Evolutionary conservation across 2,888 invertebrate genomes (phyloP).

Genomic region (Brenthis daphne): DNA sequence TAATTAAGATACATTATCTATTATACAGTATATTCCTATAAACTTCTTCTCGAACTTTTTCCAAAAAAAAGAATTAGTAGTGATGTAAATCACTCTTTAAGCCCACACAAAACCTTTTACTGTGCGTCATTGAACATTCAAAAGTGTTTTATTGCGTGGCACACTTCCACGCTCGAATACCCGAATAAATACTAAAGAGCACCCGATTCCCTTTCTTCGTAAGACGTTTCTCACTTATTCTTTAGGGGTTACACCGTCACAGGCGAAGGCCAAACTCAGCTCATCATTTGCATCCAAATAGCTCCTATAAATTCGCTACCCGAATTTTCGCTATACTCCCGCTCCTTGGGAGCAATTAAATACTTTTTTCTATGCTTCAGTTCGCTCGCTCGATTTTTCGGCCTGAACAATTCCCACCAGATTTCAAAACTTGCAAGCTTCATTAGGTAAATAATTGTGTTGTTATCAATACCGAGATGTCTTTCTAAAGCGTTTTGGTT

Average conservation of each 20-base stretch:
- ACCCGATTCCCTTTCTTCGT: conserved; percentile 67
- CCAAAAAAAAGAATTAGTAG: not conserved
- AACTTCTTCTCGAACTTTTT: not conserved
- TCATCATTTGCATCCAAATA: conserved; percentile 82
- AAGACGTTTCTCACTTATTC: conserved; percentile 79
- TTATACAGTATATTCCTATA: not conserved
- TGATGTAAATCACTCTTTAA: conserved; percentile 13
- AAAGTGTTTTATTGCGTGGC: conserved; percentile 45
- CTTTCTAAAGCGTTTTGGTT: too few species aligned
- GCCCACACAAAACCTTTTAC: conserved; percentile 39
- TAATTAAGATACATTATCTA: conserved; percentile 2
- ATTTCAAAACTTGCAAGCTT: conserved; percentile 66
- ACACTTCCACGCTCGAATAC: conserved; percentile 52
- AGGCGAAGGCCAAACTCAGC: conserved; percentile 66
- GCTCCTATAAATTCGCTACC: conserved; percentile 80
- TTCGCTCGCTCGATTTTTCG: conserved; percentile 62
- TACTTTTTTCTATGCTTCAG: conserved; percentile 68
- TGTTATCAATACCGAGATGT: conserved; percentile 29
- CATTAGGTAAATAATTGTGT: conserved; percentile 69
- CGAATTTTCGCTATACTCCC: conserved; percentile 78
- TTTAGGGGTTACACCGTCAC: conserved; percentile 72
- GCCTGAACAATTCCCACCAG: conserved; percentile 72
- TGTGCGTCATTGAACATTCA: conserved; percentile 43
- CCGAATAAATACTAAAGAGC: conserved; percentile 71
- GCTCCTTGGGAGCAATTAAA: conserved; percentile 80